Base-by-base conservation (phyloP, 2,797 vertebrate genomes). In the Clarias pachynema region DNA sequence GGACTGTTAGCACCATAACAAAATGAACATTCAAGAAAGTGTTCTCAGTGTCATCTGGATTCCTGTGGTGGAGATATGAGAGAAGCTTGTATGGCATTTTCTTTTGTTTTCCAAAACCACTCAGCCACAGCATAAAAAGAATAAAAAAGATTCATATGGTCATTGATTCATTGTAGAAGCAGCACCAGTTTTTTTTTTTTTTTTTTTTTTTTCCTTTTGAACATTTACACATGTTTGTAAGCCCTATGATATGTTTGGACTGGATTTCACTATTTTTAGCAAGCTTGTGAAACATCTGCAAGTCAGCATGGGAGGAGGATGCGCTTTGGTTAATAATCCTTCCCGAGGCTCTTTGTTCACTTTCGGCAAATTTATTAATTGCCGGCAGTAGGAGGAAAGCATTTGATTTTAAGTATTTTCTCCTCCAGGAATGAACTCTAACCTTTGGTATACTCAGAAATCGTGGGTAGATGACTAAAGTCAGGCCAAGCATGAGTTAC, bases 381-480 rank as follows among this genome's bases (percentile, higher is more conserved):
- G 44, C 34, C 77, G 62, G 22, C 84, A 80, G 80, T 86, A 87
- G 83, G 60, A 87, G 85, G 75, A 57, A n/a, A 86, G 86, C 66
- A 65, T 88, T 85, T 87, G 81, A 79, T 85, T 84, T 83, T 34
- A 44, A 86, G 86, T 89, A 86, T 81, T 83, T 85, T 87, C 86
- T 83, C 88, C 86, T 90, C 86, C 85, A 88, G 84, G 60, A 82
- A 63, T 90, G 88, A 91, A 85, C 91, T 87, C 44, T 87, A 86
- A 90, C 91, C 89, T 85, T 77, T 80, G 77, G 70, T 90, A 85
- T 86, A 83, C 88, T 88, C 84, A 74, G 86, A 91, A 89, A 87
- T 83, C 87, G 81, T 86, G 86, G 89, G 85, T 89, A 83, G 89
- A 90, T 85, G 88, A 89, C 89, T 90, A 88, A 90, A 91, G 87